A percentile compares a stretch with the other conserved stretches of the same genome.
Evolutionary conservation across 2,113 vertebrate genomes (phyloP).

Genomic region (Corythaixoides concolor): DNA sequence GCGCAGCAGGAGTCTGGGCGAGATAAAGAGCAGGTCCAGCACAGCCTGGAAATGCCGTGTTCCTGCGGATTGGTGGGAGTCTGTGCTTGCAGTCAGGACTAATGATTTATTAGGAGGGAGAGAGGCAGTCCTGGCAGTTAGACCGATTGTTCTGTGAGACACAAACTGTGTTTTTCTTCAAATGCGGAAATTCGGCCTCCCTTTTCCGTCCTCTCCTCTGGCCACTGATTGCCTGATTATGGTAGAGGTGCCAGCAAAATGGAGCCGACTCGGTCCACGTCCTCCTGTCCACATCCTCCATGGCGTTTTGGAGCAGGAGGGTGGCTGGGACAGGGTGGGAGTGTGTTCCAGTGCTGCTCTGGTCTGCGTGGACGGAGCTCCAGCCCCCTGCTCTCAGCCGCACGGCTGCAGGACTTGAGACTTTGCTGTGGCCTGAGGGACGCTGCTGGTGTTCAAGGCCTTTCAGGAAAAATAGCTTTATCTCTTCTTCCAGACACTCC

Average conservation of each 20-base stretch:
- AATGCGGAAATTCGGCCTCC: not conserved
- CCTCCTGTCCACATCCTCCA: accelerated
- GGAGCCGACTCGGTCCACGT: accelerated
- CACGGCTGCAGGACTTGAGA: not conserved
- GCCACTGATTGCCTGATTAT: not conserved
- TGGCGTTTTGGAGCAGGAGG: not conserved
- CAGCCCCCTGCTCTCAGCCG: not conserved
- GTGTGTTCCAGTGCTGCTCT: not conserved
- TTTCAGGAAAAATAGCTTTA: not conserved
- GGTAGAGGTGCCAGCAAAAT: not conserved
- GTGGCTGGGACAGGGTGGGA: not conserved
- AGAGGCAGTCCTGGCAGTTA: not conserved
- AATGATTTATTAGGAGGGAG: not conserved
- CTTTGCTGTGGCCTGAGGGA: not conserved
- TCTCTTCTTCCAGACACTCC: not conserved
- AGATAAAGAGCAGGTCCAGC: not conserved
- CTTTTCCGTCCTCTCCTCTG: not conserved
- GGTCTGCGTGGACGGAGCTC: not conserved
- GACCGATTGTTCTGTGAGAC: not conserved
- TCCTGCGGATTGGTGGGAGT: accelerated
- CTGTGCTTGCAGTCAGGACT: not conserved
- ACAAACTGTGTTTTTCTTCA: not conserved
- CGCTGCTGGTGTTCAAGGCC: not conserved
- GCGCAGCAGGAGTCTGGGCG: not conserved
- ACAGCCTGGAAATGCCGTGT: not conserved